These are phyloP conservation scores for Phacellophora camtschatica DNA, from an alignment of 30 jellyfish, hydroid and myxozoan genomes.

Conservation along the genomic window DNA sequence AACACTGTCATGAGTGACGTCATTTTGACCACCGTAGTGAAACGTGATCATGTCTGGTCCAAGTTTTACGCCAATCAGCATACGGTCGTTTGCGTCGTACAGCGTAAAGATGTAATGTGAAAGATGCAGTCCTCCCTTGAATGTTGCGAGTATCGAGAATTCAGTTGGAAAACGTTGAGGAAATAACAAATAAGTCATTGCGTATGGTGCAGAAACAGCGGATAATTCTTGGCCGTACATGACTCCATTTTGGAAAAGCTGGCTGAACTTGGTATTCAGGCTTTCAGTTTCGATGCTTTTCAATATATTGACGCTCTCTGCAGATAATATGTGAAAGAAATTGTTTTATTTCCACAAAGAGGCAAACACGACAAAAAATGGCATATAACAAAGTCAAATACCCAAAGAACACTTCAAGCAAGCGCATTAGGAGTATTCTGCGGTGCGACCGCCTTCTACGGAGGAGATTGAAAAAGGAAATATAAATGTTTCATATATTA, in stretches of 20 bases:
- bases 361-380: too few species aligned
- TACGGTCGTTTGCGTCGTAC: conserved; percentile 88
- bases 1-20: conserved; percentile 44
- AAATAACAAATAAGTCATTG: conserved; percentile 70
- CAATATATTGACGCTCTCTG: conserved; percentile 45
- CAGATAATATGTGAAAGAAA: background rate
- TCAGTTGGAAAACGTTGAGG: conserved; percentile 66
- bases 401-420: too few species aligned
- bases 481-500: too few species aligned
- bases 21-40: conserved; percentile 56
- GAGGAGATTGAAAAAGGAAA: too few species aligned
- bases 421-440: too few species aligned
- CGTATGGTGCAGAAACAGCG: conserved; percentile 58
- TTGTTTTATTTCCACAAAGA: too few species aligned
- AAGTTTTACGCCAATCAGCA: conserved; percentile 80
- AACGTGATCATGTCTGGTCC: conserved; percentile 62
- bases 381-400: too few species aligned
- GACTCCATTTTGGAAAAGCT: conserved; percentile 5
- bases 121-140: conserved; percentile 50
- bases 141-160: conserved; percentile 47
- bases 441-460: too few species aligned
- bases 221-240: conserved; percentile 4
- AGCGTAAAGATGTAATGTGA: conserved; percentile 67
- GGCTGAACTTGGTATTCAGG: conserved; percentile 19
- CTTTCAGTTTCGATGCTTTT: conserved; percentile 35